These are phyloP conservation scores for Oncopeltus fasciatus DNA, from an alignment of 1,140 invertebrate species.

Conservation along the genomic window DNA sequence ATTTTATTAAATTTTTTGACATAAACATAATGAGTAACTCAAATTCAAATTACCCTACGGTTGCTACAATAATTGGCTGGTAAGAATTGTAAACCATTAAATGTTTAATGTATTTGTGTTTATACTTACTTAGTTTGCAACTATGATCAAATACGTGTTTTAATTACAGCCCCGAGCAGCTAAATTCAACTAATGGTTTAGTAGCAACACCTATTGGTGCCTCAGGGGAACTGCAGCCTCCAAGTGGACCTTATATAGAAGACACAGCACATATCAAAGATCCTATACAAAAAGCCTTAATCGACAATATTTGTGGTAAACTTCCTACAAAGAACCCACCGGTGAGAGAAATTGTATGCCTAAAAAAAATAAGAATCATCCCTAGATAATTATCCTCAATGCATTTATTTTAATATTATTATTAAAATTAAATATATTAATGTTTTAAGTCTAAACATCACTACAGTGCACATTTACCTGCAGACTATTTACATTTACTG, in stretches of 20 bases:
- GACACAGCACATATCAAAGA: conserved; percentile 25
- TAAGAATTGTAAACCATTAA: not conserved
- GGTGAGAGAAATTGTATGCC: conserved; percentile 23
- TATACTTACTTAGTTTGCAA: too few relatives aligned
- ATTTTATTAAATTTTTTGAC: too few relatives aligned
- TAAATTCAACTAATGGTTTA: conserved; percentile 11
- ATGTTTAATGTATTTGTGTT: not conserved
- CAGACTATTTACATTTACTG: too few relatives aligned
- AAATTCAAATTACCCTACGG: conserved; percentile 14
- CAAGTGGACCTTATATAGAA: not conserved
- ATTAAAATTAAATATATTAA: too few relatives aligned
- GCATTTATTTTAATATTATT: too few relatives aligned
- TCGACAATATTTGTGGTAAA: conserved; percentile 38
- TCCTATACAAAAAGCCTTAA: conserved; percentile 36
- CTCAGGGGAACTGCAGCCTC: not conserved
- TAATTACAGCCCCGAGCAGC: conserved; percentile 18
- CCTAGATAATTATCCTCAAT: too few relatives aligned
- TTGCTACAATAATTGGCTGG: conserved; percentile 21
- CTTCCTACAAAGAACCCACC: conserved; percentile 34
- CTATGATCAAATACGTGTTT: not conserved
- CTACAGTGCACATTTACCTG: too few relatives aligned
- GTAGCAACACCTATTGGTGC: conserved; percentile 10
- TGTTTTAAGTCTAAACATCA: too few relatives aligned
- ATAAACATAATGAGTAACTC: not conserved
- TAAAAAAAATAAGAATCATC: too few relatives aligned